Evolutionary conservation across 2,888 invertebrate genomes (phyloP).

Genomic region (Ophion ellenae): DNA sequence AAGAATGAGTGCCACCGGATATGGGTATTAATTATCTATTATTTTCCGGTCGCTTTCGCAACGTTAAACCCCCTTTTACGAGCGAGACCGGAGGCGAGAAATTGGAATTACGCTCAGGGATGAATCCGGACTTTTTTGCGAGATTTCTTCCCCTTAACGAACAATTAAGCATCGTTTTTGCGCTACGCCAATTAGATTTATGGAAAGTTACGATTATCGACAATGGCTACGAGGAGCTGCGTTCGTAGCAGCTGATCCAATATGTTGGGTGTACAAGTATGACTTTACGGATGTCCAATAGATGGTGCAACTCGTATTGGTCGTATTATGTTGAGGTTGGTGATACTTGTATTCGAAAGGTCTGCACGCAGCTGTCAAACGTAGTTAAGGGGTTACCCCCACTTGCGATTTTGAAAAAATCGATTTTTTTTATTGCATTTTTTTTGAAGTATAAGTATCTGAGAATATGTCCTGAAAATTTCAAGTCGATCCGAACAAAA

Average conservation of each 20-base stretch:
- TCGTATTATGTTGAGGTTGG: too few species aligned
- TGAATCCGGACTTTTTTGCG: slow-evolving; percentile 18
- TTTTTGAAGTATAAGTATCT: too few species aligned
- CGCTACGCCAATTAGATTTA: not conserved
- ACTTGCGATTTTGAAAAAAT: too few species aligned
- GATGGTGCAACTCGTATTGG: too few species aligned
- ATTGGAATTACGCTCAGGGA: slow-evolving; percentile 12
- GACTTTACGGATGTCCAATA: too few species aligned
- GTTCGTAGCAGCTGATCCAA: not conserved
- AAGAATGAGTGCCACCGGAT: slow-evolving; percentile 44
- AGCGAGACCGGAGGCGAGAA: not conserved
- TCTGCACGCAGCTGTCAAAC: too few species aligned
- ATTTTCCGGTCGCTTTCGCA: slow-evolving; percentile 60
- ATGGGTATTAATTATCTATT: slow-evolving; percentile 65
- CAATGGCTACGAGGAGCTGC: not conserved
- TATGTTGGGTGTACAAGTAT: not conserved
- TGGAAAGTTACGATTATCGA: not conserved
- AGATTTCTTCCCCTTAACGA: slow-evolving; percentile 10
- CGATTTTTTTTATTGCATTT: too few species aligned
- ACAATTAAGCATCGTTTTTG: slow-evolving; percentile 5
- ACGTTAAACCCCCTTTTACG: slow-evolving; percentile 6
- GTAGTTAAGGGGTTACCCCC: too few species aligned
- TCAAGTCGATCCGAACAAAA: too few species aligned
- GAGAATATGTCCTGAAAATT: too few species aligned
- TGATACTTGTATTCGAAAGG: too few species aligned